Percentiles rank a stretch among this genome's conserved stretches.
Conservation (phyloP, 2,113 vertebrate genomes). For the Callospermophilus lateralis region DNA sequence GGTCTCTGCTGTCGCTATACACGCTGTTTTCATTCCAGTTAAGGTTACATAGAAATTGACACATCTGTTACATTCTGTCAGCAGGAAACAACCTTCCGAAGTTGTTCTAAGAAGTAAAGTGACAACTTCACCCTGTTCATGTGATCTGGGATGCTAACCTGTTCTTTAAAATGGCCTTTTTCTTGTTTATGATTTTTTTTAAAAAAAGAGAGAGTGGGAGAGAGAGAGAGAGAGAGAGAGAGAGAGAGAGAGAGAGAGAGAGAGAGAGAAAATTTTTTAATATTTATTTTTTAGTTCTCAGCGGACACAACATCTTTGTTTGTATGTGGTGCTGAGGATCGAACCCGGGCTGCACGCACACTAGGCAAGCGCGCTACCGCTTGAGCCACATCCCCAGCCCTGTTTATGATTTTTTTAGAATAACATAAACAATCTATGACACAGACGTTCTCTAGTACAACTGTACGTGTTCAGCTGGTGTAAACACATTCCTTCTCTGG, state of each 20-base stretch:
- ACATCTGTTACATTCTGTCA: not conserved
- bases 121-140: rapidly evolving
- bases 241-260: too few relatives aligned
- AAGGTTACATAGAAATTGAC: rapidly evolving
- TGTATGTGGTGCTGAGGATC: too few relatives aligned
- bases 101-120: not conserved
- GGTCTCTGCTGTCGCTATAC: rapidly evolving
- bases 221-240: too few relatives aligned
- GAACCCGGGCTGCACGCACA: too few relatives aligned
- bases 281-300: too few relatives aligned
- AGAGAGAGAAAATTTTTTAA: too few relatives aligned
- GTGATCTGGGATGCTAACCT: not conserved
- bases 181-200: not conserved
- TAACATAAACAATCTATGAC: not conserved
- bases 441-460: not conserved
- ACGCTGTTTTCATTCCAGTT: rapidly evolving
- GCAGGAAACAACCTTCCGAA: not conserved
- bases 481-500: not conserved
- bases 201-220: too few relatives aligned
- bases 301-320: too few relatives aligned
- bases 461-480: not conserved
- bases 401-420: not conserved
- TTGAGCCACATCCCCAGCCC: too few relatives aligned
- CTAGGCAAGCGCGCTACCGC: too few relatives aligned
- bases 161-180: not conserved